Base-by-base conservation (phyloP, 2,888 invertebrate species). In the Physocephala rufipes region DNA sequence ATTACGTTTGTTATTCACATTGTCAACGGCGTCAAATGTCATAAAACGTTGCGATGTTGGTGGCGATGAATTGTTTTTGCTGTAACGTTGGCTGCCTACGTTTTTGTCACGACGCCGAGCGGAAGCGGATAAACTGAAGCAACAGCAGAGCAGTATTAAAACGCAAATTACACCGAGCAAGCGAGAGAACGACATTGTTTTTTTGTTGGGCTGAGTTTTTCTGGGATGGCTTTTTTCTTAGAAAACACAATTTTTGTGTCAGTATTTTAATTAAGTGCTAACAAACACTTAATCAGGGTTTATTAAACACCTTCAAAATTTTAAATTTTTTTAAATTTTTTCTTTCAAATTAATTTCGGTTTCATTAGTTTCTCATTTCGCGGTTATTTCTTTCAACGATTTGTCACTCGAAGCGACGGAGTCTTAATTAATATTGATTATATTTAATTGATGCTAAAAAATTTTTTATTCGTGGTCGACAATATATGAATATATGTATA, bases 341-440 rank as follows among this genome's bases (percentile, higher is more conserved):
- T 66, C 51, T 65, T n/a, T n/a, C 4, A 62, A 15, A n/a, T 45
- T 24, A 28, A 4, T 59, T 59, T 59, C 16, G 15, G 9, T 24
- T 24, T 24, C 28, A 26, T 21, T 28, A 28, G n/a, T 26, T 15
- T 59, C 24, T 63, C 43, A 36, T 53, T 67, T 24, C 36, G 47
- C 45, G 47, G 13, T 64, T 26, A 26, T 59, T 49, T 64, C 16
- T 21, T 36, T 28, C 51, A 58, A 51, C 68, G 49, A 61, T 63
- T 70, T 58, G 63, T 58, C 55, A 53, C 53, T 51, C 53, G 26
- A 24, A 36, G 16, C 19, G 28, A 43, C 47, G 26, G 36, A 36
- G 55, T 30, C 64, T 70, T 64, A 70, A 70, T 70, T 70, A 70
- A 70, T 70, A 47, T 70, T 70, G 64, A 70, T 70, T 70, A 51